phyloP scores from a whole-genome alignment of 2,888 invertebrate species.

The Macrophya annulata region DNA sequence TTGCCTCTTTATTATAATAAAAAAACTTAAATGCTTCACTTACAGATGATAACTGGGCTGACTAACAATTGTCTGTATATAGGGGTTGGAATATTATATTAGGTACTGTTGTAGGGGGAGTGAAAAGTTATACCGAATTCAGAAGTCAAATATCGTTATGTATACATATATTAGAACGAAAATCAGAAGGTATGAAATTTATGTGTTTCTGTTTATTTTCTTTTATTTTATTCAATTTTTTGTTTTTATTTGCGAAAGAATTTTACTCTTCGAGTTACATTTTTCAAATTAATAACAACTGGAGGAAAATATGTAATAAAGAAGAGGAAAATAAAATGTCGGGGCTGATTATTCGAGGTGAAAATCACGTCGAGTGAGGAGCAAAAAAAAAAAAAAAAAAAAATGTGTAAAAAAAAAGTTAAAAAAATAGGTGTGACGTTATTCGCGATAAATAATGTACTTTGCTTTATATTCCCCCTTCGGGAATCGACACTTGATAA shows the following conservation, averaged over 20 bases:
- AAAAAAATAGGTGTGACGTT: neutral
- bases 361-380: neutral
- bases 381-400: neutral
- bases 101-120: neutral
- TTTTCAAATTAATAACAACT: conserved; percentile 9
- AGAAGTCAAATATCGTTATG: conserved; percentile 31
- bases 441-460: conserved; percentile 1
- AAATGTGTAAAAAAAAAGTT: neutral
- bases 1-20: neutral
- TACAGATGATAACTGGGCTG: conserved; percentile 1
- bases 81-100: neutral
- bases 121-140: conserved; percentile 23
- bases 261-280: neutral
- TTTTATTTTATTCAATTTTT: too few relatives aligned
- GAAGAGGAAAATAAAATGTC: neutral
- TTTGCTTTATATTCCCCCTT: conserved; percentile 1
- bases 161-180: neutral
- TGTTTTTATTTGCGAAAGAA: neutral
- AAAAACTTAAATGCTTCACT: neutral
- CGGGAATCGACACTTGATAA: conserved; percentile 20
- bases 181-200: conserved; percentile 23
- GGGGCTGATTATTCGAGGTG: too few relatives aligned
- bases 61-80: neutral
- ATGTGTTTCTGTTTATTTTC: too few relatives aligned
- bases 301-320: neutral